Base-by-base conservation (phyloP, 2,888 invertebrate species). In the Drosophila subquinaria region DNA sequence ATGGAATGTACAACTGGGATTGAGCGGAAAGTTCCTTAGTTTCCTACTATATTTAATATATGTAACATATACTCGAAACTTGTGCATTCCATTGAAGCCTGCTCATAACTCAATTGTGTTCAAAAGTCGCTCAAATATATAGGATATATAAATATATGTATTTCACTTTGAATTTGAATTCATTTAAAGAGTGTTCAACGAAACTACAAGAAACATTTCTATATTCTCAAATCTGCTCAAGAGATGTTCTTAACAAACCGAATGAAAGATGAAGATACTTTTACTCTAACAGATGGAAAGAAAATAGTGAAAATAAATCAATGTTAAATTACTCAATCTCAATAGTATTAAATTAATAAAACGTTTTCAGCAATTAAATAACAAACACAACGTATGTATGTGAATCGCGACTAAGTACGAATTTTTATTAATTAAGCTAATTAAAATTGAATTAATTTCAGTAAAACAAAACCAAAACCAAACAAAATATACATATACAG, bases 401-500 rank as follows among this genome's bases (percentile, higher is more conserved):
- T 79, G 68, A 60, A 79, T 88, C 76, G 76, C 76, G 81, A 87
- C 84, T 89, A 81, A 86, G 81, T 86, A 86, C 87, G 89, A 86
- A 86, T 86, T 86, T 86, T 88, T 88, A 88, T 87, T 85, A 87
- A 88, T 76, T 89, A 87, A 89, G 89, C 75, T 81, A 82, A 77
- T 79, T 86, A 69, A 67, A 72, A 82, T 80, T 69, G 60, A 67
- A 74, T 55, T 70, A 59, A 81, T 81, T 87, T 87, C 71, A 78
- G 63, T 56, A 81, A 80, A 66, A 59, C 51, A 60, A 55, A 57
- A 72, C 69, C 55, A 60, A 73, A 66, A 60, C 36, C 42, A 63
- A 65, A 65, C 56, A 70, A 53, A 61, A 60, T 63, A 73, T 71
- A 73, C 53, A 71, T 75, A 75, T 61, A 57, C 23, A 15, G 85